A percentile compares a stretch with the other conserved stretches of the same genome.
Evolutionary conservation across 2,113 vertebrate species (phyloP).

Genomic region (Cygnus buccinator): DNA sequence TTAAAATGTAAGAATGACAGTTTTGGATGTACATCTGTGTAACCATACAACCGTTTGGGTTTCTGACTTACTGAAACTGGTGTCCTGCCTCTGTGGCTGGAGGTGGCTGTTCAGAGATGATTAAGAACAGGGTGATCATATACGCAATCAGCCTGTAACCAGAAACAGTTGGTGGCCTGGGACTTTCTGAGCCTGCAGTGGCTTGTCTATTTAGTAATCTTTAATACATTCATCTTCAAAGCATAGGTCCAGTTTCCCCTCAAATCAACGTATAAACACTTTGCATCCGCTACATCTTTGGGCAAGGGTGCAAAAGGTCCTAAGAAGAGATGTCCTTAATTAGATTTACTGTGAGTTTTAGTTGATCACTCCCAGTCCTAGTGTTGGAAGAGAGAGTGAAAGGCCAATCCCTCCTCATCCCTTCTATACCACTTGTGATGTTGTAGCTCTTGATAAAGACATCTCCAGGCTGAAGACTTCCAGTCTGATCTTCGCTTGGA

Average conservation of each 20-base stretch:
- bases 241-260: neutral
- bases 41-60: fast-evolving
- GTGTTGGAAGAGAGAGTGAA: neutral
- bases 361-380: fast-evolving
- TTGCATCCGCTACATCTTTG: fast-evolving
- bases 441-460: neutral
- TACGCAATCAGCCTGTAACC: fast-evolving
- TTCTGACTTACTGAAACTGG: neutral
- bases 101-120: neutral
- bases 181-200: neutral
- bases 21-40: neutral
- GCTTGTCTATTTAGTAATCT: neutral
- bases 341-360: neutral
- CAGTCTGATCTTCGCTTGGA: neutral
- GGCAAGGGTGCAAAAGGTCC: neutral
- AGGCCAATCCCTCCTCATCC: neutral
- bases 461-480: neutral
- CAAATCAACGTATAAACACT: neutral
- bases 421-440: neutral
- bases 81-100: neutral
- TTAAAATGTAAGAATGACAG: neutral
- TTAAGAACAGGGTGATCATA: neutral
- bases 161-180: neutral
- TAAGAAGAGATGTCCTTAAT: neutral
- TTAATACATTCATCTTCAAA: fast-evolving